A percentile compares a stretch with the other conserved stretches of the same genome.
Evolutionary conservation across 2,113 vertebrate genomes (phyloP).

Genomic region (Dendropsophus ebraccatus): DNA sequence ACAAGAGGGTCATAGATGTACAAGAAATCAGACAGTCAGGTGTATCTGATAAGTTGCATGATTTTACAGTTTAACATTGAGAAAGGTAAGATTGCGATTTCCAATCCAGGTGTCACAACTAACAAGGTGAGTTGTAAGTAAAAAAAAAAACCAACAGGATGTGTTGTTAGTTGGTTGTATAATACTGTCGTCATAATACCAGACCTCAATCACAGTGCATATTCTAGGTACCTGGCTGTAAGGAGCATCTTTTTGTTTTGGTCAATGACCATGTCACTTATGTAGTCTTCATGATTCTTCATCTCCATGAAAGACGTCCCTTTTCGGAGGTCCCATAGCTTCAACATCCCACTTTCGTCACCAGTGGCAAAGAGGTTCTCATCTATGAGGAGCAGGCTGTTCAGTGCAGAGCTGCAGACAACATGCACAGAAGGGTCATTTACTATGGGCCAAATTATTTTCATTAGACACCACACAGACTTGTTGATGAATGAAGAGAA

Average conservation of each 20-base stretch:
- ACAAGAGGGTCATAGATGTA: background rate
- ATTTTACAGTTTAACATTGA: background rate
- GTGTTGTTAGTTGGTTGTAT: background rate
- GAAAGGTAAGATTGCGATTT: background rate
- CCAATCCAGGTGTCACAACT: too few relatives aligned
- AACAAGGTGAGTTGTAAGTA: too few relatives aligned
- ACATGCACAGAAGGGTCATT: too few relatives aligned
- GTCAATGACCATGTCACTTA: slow-evolving; percentile 87
- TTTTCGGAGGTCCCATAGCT: slow-evolving; percentile 94
- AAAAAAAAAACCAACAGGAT: background rate
- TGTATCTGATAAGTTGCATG: background rate
- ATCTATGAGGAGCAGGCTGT: slow-evolving; percentile 86
- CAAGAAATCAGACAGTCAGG: background rate
- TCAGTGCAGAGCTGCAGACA: slow-evolving; percentile 77
- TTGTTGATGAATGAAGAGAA: background rate
- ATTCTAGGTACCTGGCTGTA: slow-evolving; percentile 81
- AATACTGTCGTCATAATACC: too few relatives aligned
- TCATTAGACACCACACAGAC: background rate
- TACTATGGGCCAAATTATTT: too few relatives aligned
- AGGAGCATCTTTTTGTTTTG: slow-evolving; percentile 84
- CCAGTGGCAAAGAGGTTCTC: slow-evolving; percentile 89
- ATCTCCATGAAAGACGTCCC: slow-evolving; percentile 85
- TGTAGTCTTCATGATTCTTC: slow-evolving; percentile 93
- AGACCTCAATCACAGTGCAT: background rate
- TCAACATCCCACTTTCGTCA: slow-evolving; percentile 84